Evolutionary conservation across 2,888 invertebrate genomes (phyloP), one percentile per base, ranked within the genome.

Genomic region (Embidobia sp.): DNA sequence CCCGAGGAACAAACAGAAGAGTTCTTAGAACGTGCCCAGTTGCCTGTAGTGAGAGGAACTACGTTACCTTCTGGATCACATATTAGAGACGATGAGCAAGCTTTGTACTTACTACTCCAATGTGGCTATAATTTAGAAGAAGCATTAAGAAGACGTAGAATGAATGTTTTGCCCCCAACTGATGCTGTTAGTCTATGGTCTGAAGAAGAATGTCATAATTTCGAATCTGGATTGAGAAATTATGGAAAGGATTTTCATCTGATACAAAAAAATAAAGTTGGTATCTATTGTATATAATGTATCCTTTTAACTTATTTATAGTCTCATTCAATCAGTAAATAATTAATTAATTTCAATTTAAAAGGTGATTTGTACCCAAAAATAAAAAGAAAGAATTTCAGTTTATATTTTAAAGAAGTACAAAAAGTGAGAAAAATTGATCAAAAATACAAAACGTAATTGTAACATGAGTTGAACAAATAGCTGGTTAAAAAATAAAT

Each of bases 211-310:
- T 98, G 98, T 90, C 93, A 96, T 63, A 97, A 97, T 89, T 99
- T 99, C 90, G 99, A 99, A 91, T 95, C 95, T 85, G 99, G 98
- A 31, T 92, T 99, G 5, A 93, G 97, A 86, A 93, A 94, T 69
- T 97, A 96, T 86, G 98, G 98, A 22, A 99, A 99, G 91, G 97
- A 99, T 90, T 99, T 99, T 89, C 95, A 97, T 88, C 92, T 95
- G 79, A 98, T 99, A 86, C 95, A 97, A 85, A 96, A 96, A 87
- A 94, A 97, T 86, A 98, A 97, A 92, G 98, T 94, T 85, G 26
- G 10, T 46, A 18, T 11, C 3, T 11, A 3, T 29, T n/a, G 3
- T 29, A 13, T 40, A 7, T 22, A 6, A 22, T 22, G n/a, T n/a
- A n/a, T 22, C 3, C 6, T 22, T 6, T 22, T 22, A 22, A 22